These are phyloP conservation scores for Helicorthomorpha holstii DNA, from an alignment of 1,140 invertebrate species.

Conservation along the genomic window DNA sequence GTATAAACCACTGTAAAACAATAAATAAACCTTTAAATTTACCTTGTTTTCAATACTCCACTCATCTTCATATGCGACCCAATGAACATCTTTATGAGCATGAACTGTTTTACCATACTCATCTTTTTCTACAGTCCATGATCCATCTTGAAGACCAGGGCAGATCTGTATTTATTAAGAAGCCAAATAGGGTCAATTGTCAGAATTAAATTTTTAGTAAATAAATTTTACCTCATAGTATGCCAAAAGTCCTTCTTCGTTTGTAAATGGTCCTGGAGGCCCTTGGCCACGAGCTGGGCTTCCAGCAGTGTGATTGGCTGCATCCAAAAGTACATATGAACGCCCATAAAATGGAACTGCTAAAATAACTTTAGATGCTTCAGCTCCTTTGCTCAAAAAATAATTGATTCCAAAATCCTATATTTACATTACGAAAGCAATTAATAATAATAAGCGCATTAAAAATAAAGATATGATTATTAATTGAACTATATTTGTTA, in stretches of 20 bases:
- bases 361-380: constrained; percentile 58
- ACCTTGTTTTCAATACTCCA: constrained; percentile 47
- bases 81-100: constrained; percentile 53
- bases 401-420: constrained; percentile 59
- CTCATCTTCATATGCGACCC: constrained; percentile 64
- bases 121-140: constrained; percentile 41
- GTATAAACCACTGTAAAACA: too few species aligned
- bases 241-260: constrained; percentile 72
- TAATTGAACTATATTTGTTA: constrained; percentile 33
- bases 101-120: constrained; percentile 46
- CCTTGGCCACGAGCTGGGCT: constrained; percentile 45
- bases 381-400: constrained; percentile 51
- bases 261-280: constrained; percentile 58
- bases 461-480: background rate
- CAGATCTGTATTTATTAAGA: constrained; percentile 36
- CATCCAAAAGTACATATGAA: constrained; percentile 50
- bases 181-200: background rate
- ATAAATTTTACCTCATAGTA: constrained; percentile 44
- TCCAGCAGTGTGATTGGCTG: constrained; percentile 32
- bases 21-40: constrained; percentile 25
- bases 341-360: constrained; percentile 82
- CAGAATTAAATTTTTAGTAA: background rate
- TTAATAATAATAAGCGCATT: too few species aligned
- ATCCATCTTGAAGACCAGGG: constrained; percentile 41
- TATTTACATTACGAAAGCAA: too few species aligned